Percentiles rank a stretch among this genome's conserved stretches.
phyloP scores from a whole-genome alignment of 2,797 vertebrate species.

The Molossus alvarezi region DNA sequence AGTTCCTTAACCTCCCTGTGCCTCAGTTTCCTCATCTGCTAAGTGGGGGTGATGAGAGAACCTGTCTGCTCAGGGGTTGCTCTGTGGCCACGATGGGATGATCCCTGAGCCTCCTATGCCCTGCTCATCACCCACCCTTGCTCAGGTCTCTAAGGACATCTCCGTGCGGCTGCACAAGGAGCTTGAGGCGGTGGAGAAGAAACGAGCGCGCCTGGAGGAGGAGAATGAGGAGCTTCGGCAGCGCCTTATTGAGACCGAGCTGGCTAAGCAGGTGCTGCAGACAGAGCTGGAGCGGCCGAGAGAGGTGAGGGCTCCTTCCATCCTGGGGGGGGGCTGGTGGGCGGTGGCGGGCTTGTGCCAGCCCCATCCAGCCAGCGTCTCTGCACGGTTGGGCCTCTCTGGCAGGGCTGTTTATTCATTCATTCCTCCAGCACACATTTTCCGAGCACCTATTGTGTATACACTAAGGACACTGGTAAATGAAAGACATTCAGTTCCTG shows the following conservation, averaged over 20 bases:
- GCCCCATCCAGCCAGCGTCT: neutral
- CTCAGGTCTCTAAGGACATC: constrained; percentile 98
- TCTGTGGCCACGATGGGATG: neutral
- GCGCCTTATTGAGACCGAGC: constrained; percentile 95
- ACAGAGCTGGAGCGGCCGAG: constrained; percentile 97
- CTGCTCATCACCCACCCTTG: neutral
- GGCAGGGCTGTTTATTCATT: neutral
- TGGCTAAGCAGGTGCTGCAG: constrained; percentile 98
- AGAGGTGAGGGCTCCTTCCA: constrained; percentile 91
- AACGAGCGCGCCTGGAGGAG: constrained; percentile 95
- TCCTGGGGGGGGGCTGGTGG: neutral
- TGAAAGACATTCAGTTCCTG: neutral
- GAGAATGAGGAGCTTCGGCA: constrained; percentile 97
- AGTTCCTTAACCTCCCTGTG: constrained; percentile 42
- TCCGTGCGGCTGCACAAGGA: constrained; percentile 98
- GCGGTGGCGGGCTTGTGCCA: neutral
- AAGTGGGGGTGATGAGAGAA: neutral
- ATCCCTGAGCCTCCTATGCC: neutral
- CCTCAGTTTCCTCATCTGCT: constrained; percentile 31
- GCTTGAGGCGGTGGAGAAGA: constrained; percentile 96
- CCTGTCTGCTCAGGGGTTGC: neutral
- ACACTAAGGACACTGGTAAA: neutral
- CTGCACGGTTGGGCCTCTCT: neutral
- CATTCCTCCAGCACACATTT: neutral
- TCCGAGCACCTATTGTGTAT: neutral